These are phyloP conservation scores for Bubo bubo DNA, from an alignment of 2,113 vertebrate species.

Conservation along the genomic window DNA sequence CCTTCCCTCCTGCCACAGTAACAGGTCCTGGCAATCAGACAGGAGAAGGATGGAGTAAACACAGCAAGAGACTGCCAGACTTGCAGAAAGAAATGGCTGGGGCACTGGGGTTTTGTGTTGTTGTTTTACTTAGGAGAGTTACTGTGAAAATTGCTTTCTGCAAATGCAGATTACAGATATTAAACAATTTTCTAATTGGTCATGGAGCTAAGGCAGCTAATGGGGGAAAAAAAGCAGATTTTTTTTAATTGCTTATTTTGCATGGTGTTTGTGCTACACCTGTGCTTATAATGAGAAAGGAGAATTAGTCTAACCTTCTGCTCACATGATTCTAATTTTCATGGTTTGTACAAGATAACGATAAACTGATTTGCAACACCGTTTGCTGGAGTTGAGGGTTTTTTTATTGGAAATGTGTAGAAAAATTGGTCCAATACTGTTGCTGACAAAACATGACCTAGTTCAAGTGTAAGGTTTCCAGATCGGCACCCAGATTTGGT, in stretches of 20 bases:
- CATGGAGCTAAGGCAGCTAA: conserved; percentile 91
- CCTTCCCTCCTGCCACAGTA: neutral
- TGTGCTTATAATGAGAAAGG: conserved; percentile 92
- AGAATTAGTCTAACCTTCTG: conserved; percentile 88
- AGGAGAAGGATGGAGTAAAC: neutral
- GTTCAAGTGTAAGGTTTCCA: neutral
- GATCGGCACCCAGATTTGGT: accelerated
- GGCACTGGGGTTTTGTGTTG: neutral
- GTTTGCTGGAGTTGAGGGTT: conserved; percentile 54
- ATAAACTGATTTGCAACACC: conserved; percentile 77
- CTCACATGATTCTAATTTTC: conserved; percentile 86
- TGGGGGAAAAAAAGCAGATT: conserved; percentile 83
- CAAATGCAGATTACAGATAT: conserved; percentile 88
- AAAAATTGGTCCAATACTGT: conserved; percentile 39
- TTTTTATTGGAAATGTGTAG: conserved; percentile 46
- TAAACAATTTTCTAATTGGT: conserved; percentile 97
- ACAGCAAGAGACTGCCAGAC: neutral
- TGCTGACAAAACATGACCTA: conserved; percentile 22
- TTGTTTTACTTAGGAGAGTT: conserved; percentile 64
- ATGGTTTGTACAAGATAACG: conserved; percentile 81
- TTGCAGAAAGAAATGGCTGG: neutral
- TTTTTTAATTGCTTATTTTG: conserved; percentile 96
- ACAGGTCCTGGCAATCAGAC: neutral
- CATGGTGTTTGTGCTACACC: conserved; percentile 88
- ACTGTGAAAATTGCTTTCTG: conserved; percentile 87